Base-by-base conservation (phyloP, 2,113 vertebrate species). In the Indri indri region DNA sequence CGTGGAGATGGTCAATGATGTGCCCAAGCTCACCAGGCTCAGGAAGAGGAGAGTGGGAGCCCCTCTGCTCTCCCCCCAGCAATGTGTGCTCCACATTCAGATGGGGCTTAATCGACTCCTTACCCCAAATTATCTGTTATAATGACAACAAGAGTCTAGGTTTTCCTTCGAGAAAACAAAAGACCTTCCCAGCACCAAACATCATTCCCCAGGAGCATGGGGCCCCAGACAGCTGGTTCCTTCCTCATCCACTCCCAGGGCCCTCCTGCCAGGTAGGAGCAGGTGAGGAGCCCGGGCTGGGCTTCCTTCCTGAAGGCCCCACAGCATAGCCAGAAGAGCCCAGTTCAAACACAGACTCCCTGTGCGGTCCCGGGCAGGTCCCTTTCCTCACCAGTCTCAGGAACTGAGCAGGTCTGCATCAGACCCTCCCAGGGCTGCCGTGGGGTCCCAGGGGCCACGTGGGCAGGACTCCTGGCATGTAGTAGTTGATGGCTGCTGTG, bases 161-260 rank as follows among this genome's bases (percentile, higher is more conserved):
- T 76, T 92, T 90, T 90, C 45, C 73, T 65, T 59, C 59, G 54
- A 90, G 59, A 94, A 79, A 68, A 73, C 8, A 23, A 25, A 81
- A 90, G 25, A 42, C 3, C 40, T 90, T n/a, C 40, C 34, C 2
- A 6, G 54, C 25, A 57, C 42, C 77, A 68, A 68, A 11, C 12
- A 22, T 34, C 71, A 23, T 59, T 47, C 70, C 40, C 34, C 32
- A 47, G 42, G 17, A 54, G 37, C 27, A 23, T 34, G 5, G 63
- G 59, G 17, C 45, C 4, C 82, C 57, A 6, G 50, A 17, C 34
- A 34, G 40, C 50, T 66, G 17, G 8, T 65, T 47, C 30, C 57
- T 23, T 23, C 47, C 12, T 1, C 0, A 2, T 34, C 40, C 1
- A 0, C n/a, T 16, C 82, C 80, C 37, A 23, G 79, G 17, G 16